A percentile compares a stretch with the other conserved stretches of the same genome.
Conservation (phyloP, 2,797 vertebrate species). For the Hephaestus fuliginosus region DNA sequence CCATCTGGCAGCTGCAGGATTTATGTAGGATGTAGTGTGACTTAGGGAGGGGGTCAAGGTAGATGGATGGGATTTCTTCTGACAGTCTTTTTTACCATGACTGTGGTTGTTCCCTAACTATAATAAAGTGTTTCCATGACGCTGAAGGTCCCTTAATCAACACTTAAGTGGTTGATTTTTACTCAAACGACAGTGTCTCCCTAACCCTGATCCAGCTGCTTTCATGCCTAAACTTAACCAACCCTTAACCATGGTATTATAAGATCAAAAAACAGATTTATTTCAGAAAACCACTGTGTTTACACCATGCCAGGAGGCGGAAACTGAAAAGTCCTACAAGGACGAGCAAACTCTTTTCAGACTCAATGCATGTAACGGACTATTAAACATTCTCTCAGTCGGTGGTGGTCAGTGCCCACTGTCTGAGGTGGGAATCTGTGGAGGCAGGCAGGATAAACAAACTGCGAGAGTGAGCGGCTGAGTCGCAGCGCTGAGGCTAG, state of each 20-base stretch:
- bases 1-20: not conserved
- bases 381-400: conserved; percentile 52
- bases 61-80: not conserved
- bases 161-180: not conserved
- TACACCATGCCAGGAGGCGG: conserved; percentile 24
- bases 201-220: not conserved
- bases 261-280: not conserved
- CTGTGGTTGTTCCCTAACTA: not conserved
- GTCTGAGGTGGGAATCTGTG: conserved; percentile 44
- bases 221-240: not conserved
- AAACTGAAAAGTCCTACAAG: conserved; percentile 28
- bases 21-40: not conserved
- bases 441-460: conserved; percentile 66
- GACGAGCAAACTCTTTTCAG: conserved; percentile 32
- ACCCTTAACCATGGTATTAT: not conserved
- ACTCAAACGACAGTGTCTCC: not conserved
- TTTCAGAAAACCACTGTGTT: not conserved
- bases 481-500: conserved; percentile 39
- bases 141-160: too few relatives aligned
- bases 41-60: not conserved
- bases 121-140: not conserved
- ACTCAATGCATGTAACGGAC: conserved; percentile 41
- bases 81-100: not conserved
- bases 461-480: conserved; percentile 42
- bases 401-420: conserved; percentile 47